Evolutionary conservation across 2,888 invertebrate species (phyloP).

Genomic region (Lasioglossum lativentre): DNA sequence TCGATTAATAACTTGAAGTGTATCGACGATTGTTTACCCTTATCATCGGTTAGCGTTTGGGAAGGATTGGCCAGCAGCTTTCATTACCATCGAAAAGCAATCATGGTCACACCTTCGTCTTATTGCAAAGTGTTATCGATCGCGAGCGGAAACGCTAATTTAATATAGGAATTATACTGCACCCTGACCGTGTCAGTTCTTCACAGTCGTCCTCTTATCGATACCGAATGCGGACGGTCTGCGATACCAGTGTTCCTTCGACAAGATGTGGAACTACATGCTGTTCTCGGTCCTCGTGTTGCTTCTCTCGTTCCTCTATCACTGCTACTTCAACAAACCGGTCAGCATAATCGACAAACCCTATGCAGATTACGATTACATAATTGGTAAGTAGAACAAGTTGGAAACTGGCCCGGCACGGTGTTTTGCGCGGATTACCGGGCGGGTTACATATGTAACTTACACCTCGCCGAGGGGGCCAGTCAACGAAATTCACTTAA

Average conservation of each 20-base stretch:
- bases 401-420: neutral
- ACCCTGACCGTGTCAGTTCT: conserved; percentile 28
- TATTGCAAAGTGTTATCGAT: conserved; percentile 61
- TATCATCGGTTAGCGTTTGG: neutral
- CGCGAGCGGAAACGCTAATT: conserved; percentile 74
- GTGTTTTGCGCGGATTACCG: neutral
- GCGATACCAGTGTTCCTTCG: conserved; percentile 4
- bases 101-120: conserved; percentile 25
- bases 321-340: conserved; percentile 75
- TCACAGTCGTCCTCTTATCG: conserved; percentile 46
- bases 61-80: neutral
- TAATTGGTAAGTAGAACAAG: conserved; percentile 76
- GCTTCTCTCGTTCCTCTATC: conserved; percentile 76
- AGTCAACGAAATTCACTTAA: neutral
- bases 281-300: conserved; percentile 73
- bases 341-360: conserved; percentile 77
- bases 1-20: neutral
- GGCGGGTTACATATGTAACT: neutral
- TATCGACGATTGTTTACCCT: neutral
- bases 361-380: conserved; percentile 79
- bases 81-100: conserved; percentile 15
- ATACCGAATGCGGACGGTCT: conserved; percentile 37
- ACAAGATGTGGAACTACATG: conserved; percentile 79
- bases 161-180: conserved; percentile 79
- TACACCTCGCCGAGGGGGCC: neutral